Percentiles rank a stretch among this genome's conserved stretches.
phyloP scores from a whole-genome alignment of 2,113 vertebrate genomes.

The Ellobius talpinus region DNA sequence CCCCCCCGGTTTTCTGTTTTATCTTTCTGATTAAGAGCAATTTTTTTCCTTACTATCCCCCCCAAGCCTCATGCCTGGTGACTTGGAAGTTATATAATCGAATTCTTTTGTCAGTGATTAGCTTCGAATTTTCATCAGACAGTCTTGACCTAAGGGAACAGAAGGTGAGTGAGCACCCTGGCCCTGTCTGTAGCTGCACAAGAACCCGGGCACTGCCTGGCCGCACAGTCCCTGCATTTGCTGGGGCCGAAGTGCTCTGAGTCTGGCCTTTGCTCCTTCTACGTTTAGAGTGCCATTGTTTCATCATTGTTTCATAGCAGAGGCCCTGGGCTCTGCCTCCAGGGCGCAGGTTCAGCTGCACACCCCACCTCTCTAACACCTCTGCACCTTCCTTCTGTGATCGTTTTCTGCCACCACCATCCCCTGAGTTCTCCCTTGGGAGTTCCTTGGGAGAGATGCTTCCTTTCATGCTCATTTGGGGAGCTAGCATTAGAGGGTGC shows the following conservation, averaged over 20 bases:
- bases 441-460: not conserved
- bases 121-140: not conserved
- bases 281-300: not conserved
- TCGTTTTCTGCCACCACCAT: not conserved
- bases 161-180: not conserved
- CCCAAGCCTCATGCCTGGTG: not conserved
- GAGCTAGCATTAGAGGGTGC: not conserved
- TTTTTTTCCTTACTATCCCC: not conserved
- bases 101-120: conserved; percentile 40
- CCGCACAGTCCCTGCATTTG: not conserved
- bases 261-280: not conserved
- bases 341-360: not conserved
- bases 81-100: not conserved
- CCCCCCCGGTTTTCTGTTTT: conserved; percentile 27
- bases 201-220: not conserved
- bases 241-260: not conserved
- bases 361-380: not conserved
- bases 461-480: not conserved
- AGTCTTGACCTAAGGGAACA: not conserved
- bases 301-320: not conserved
- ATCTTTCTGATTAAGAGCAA: conserved; percentile 9
- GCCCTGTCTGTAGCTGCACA: not conserved
- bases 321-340: not conserved
- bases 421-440: not conserved
- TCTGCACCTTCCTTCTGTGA: not conserved